Evolutionary conservation across 2,113 vertebrate species (phyloP).

Genomic region (Eulacestoma nigropectus): DNA sequence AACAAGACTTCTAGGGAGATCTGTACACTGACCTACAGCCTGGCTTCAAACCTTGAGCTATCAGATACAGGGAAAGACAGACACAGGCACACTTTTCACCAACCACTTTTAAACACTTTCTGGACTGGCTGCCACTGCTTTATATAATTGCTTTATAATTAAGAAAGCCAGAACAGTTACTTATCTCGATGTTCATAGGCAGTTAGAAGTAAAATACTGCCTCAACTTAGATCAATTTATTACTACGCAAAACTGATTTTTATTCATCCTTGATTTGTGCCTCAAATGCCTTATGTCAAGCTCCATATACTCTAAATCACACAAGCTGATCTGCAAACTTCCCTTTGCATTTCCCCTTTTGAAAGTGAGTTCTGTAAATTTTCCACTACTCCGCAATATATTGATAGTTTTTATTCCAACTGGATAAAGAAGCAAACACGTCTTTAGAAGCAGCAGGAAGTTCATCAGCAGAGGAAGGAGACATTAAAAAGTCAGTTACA

Average conservation of each 20-base stretch:
- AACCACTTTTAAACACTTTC: neutral
- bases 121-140: neutral
- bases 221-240: neutral
- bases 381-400: neutral
- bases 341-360: neutral
- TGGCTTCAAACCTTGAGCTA: neutral
- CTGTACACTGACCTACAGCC: neutral
- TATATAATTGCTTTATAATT: conserved; percentile 5
- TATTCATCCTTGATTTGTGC: neutral
- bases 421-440: conserved; percentile 16
- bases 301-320: neutral
- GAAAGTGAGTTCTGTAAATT: neutral
- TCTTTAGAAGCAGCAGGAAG: conserved; percentile 33
- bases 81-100: neutral
- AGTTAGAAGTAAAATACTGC: neutral
- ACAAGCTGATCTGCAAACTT: conserved; percentile 8
- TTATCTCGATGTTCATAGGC: neutral
- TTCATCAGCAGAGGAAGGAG: conserved; percentile 34
- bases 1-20: neutral
- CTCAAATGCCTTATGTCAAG: neutral
- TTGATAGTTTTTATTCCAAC: conserved; percentile 10
- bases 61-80: neutral
- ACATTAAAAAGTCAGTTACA: conserved; percentile 53
- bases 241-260: neutral
- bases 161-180: neutral